Base-by-base conservation (phyloP, 2,113 vertebrate genomes). In the Ahaetulla prasina region DNA sequence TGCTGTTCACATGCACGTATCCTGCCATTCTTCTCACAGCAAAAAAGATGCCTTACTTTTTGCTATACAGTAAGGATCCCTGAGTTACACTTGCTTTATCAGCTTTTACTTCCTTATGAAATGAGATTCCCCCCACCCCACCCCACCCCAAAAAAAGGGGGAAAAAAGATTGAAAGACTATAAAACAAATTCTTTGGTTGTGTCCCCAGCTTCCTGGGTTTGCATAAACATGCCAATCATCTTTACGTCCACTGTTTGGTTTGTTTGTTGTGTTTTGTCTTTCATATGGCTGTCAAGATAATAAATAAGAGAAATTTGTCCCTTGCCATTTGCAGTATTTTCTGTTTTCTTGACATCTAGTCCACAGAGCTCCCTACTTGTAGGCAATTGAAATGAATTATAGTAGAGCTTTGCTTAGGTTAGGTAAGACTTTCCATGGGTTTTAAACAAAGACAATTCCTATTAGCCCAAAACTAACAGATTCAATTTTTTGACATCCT, bases 141-240 rank as follows among this genome's bases (percentile, higher is more conserved):
- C n/a, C n/a, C n/a, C n/a, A n/a, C n/a, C n/a, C 88, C 92, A 90
- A 14, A 52, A 52, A 52, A 50, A 10, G 11, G 11, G 11, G 11
- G 11, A 50, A 50, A 49, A 92, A 68, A 93, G 55, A 16, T 10
- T 57, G 25, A 95, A 96, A 94, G 96, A 94, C 43, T 5, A 0
- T 93, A 92, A 94, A 94, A 92, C 93, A 6, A 18, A 5, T 92
- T 96, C n/a, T 94, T 93, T 93, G 11, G 3, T 95, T 97, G 5
- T 91, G 85, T 95, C 88, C 54, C 35, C 85, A 52, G 85, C 35
- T 96, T 96, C 74, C 85, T 92, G 54, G 20, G 4, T 91, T 92
- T 94, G 54, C 94, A 95, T 94, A 96, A 96, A 96, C 87, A 95
- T 63, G 93, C 8, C 95, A 96, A 50, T 96, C 95, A 94, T 3